phyloP scores from a whole-genome alignment of 2,797 vertebrate species.

The Cossypha polioptera region DNA sequence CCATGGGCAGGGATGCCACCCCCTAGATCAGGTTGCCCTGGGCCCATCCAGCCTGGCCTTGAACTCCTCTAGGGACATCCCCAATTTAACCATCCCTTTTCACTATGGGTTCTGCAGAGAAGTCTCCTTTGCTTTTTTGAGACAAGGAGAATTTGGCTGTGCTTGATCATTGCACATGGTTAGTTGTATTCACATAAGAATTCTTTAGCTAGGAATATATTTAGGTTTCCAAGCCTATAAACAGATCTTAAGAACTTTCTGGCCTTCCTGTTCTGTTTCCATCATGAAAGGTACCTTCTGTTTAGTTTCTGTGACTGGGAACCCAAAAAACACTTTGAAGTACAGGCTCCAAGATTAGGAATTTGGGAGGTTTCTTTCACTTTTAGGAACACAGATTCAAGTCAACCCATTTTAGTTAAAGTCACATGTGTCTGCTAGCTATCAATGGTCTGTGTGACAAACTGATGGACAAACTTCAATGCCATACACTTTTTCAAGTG shows the following conservation, averaged over 20 bases:
- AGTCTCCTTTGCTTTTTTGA: not conserved
- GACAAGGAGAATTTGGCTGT: not conserved
- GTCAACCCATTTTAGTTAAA: not conserved
- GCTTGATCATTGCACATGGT: not conserved
- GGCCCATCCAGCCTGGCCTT: not conserved
- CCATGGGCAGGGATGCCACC: not conserved
- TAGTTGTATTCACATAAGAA: not conserved
- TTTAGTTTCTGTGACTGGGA: not conserved
- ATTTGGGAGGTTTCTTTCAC: not conserved
- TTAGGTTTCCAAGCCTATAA: conserved; percentile 43
- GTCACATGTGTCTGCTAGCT: not conserved
- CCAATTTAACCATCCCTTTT: not conserved
- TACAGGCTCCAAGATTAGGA: not conserved
- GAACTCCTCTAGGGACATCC: not conserved
- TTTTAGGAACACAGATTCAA: not conserved
- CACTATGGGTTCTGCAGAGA: not conserved
- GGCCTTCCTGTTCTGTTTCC: conserved; percentile 19
- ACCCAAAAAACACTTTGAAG: not conserved
- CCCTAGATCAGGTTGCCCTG: not conserved
- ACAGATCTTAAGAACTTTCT: conserved; percentile 54
- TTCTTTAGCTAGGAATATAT: conserved; percentile 12
- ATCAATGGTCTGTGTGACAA: not conserved
- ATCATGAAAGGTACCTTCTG: conserved; percentile 33
- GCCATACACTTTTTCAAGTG: not conserved
- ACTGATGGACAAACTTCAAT: not conserved